Base-by-base conservation (phyloP, 2,113 vertebrate genomes). In the Macroglossus sobrinus region DNA sequence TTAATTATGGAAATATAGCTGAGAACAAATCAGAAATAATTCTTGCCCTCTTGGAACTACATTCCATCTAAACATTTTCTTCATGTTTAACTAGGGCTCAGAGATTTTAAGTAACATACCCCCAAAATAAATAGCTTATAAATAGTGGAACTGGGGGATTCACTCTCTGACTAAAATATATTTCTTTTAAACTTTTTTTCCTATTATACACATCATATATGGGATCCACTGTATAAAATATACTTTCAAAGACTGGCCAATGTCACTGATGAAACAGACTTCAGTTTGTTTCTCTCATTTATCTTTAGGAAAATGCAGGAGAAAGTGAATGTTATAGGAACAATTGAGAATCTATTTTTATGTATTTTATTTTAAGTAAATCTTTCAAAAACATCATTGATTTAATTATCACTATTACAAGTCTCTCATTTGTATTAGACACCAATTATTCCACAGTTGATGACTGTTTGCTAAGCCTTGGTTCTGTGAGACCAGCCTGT, bases 341-440 rank as follows among this genome's bases (percentile, higher is more conserved):
- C 35, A 55, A 35, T 47, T 1, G 7, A 55, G 18, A 69, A 78
- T 79, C 50, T 40, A 7, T 24, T 91, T 43, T 69, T 38, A 35
- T 69, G 78, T 84, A 38, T 95, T 85, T 85, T 53, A 50, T 84
- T 88, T 71, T n/a, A 92, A 45, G 72, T 61, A 71, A 61, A 87
- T 64, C 6, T 63, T 84, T 89, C 40, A 69, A 43, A 89, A 84
- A 33, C 15, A 19, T 35, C 30, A 59, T 26, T 4, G 16, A 12
- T 50, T 22, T 47, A 75, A 71, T 84, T 47, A 30, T n/a, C 14
- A 68, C 1, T 13, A 40, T 45, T 40, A 18, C 22, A 68, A 79
- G 22, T 5, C 50, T 64, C 19, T 43, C 5, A 11, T 91, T 28
- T 43, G 40, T 33, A 18, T 38, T 82, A 76, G 68, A 53, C 13